Evolutionary conservation across 2,797 vertebrate genomes (phyloP).

Genomic region (Schizopygopsis malacanthus): DNA sequence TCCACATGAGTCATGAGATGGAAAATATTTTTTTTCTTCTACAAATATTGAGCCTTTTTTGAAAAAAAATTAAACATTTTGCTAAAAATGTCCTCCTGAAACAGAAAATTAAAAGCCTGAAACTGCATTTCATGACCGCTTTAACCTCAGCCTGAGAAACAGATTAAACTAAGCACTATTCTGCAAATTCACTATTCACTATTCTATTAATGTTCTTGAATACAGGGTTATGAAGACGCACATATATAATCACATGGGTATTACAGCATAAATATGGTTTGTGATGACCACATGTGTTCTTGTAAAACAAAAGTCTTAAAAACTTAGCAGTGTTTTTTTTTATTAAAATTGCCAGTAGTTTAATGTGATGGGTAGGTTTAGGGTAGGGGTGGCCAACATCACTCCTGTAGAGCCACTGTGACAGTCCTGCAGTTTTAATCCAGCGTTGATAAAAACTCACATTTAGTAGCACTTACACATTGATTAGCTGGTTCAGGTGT

Average conservation of each 20-base stretch:
- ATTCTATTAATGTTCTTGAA: neutral
- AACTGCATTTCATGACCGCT: neutral
- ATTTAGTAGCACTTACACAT: neutral
- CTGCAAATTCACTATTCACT: too few species aligned
- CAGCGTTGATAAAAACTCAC: neutral
- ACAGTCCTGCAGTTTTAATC: neutral
- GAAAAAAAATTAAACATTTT: neutral
- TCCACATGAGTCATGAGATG: neutral
- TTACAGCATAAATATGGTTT: neutral
- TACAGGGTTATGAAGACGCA: neutral
- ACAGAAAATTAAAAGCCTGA: neutral
- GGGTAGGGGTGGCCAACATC: neutral
- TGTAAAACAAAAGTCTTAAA: neutral
- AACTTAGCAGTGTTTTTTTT: neutral
- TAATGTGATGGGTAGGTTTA: neutral
- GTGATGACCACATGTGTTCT: neutral
- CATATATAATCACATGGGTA: neutral
- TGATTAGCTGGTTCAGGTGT: neutral
- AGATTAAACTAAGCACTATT: neutral
- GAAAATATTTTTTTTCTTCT: neutral
- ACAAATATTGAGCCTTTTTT: neutral
- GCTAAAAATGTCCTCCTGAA: neutral
- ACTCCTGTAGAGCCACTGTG: neutral
- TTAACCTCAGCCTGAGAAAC: neutral
- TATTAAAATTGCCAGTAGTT: neutral